A percentile compares a stretch with the other conserved stretches of the same genome.
Evolutionary conservation across 30 jellyfish, hydroid and myxozoan genomes (phyloP).

Genomic region (Turritopsis rubra): DNA sequence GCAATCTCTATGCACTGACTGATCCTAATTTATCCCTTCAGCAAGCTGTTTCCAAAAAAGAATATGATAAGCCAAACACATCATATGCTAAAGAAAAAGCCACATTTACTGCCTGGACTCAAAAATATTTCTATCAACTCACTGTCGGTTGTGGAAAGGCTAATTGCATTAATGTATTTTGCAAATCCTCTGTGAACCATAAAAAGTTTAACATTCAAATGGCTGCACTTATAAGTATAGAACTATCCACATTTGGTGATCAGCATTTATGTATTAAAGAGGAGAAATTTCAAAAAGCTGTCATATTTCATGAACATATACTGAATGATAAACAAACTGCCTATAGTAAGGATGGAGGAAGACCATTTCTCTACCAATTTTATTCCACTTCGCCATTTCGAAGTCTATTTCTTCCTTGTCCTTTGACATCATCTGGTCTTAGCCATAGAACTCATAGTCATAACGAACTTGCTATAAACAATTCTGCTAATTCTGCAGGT

Average conservation of each 20-base stretch:
- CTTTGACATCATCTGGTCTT: conserved; percentile 55
- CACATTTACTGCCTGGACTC: conserved; percentile 67
- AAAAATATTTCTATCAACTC: conserved; percentile 72
- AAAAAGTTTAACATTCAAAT: conserved; percentile 19
- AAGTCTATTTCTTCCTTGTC: conserved; percentile 58
- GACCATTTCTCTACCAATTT: conserved; percentile 45
- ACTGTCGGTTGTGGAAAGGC: conserved; percentile 68
- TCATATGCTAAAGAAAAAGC: conserved; percentile 68
- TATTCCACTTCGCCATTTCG: conserved; percentile 62
- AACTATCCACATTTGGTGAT: conserved; percentile 49
- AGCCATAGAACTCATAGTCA: conserved; percentile 31
- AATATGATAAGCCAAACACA: conserved; percentile 51
- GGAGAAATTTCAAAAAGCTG: conserved; percentile 15
- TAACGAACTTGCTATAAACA: conserved; percentile 11
- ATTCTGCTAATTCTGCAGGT: background rate
- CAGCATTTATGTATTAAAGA: conserved; percentile 37
- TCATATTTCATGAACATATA: conserved; percentile 29
- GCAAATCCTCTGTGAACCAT: conserved; percentile 39
- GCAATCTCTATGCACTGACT: conserved; percentile 71
- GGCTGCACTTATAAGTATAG: conserved; percentile 58
- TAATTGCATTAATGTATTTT: conserved; percentile 48
- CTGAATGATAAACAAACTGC: conserved; percentile 13
- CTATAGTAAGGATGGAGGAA: background rate
- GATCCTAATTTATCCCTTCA: conserved; percentile 77
- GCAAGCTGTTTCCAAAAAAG: conserved; percentile 68